These are phyloP conservation scores for Psophia crepitans DNA, from an alignment of 2,113 vertebrate genomes.

Conservation along the genomic window DNA sequence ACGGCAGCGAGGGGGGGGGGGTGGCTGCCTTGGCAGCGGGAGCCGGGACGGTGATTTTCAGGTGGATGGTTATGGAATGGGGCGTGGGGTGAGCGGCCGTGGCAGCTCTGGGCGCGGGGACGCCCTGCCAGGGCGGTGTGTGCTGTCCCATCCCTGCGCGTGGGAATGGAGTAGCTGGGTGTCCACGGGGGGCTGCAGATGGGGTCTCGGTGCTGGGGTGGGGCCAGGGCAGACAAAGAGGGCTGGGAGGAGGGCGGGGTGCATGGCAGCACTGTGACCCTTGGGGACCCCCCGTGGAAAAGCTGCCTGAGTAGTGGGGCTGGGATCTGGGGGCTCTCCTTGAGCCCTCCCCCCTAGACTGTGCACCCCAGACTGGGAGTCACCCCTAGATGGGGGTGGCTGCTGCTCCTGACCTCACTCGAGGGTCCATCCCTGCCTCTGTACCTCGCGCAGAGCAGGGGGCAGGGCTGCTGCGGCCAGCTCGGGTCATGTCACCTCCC, in stretches of 20 bases:
- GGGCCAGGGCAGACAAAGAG: not conserved
- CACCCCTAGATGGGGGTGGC: not conserved
- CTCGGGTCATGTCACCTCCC: not conserved
- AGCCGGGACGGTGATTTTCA: not conserved
- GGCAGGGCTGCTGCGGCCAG: fast-evolving
- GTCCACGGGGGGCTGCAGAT: not conserved
- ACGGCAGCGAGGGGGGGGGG: not conserved
- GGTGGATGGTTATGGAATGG: not conserved
- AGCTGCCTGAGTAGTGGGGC: not conserved
- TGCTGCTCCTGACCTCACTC: fast-evolving
- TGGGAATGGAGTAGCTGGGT: not conserved
- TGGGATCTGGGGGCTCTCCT: not conserved
- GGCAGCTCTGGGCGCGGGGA: not conserved
- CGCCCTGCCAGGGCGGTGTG: fast-evolving
- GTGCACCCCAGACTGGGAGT: not conserved
- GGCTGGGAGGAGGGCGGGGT: not conserved
- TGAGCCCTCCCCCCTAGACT: not conserved
- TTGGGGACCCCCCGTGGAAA: not conserved
- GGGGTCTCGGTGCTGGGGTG: not conserved
- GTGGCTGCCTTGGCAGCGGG: not conserved
- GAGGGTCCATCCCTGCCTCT: too few relatives aligned
- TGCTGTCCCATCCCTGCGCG: fast-evolving
- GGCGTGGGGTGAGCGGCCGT: not conserved
- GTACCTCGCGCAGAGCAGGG: fast-evolving
- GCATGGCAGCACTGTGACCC: not conserved